These are phyloP conservation scores for Euproctis similis DNA, from an alignment of 2,888 invertebrate species.

Conservation along the genomic window DNA sequence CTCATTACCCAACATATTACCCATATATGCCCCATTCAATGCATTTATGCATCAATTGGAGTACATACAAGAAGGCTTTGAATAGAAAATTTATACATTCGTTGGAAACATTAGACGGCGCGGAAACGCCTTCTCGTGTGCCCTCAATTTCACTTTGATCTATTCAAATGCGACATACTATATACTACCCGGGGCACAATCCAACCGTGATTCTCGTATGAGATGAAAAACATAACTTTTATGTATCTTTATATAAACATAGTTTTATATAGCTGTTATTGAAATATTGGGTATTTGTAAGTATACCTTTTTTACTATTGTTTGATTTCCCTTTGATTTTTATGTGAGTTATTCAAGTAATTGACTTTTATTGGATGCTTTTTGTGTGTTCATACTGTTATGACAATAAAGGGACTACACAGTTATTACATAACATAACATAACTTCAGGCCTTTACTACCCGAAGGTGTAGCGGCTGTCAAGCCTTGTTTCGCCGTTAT, in stretches of 20 bases:
- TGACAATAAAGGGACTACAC: too few species aligned
- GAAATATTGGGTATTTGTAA: too few species aligned
- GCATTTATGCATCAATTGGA: constrained; percentile 19
- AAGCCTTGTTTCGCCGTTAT: too few species aligned
- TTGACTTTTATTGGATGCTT: too few species aligned
- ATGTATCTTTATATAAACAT: background rate
- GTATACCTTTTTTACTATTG: too few species aligned
- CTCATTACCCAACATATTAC: constrained; percentile 15
- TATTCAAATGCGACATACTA: constrained; percentile 31
- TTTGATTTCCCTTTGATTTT: too few species aligned
- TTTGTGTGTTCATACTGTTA: too few species aligned
- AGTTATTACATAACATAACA: too few species aligned
- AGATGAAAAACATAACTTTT: constrained; percentile 12
- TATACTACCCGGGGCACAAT: constrained; percentile 18
- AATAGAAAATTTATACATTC: constrained; percentile 31
- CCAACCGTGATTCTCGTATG: constrained; percentile 15
- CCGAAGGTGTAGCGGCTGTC: too few species aligned
- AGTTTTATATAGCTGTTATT: too few species aligned
- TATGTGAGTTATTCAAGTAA: too few species aligned
- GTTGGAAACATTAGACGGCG: constrained; percentile 32
- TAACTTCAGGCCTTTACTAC: too few species aligned
- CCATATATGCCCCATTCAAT: constrained; percentile 22
- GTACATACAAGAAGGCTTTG: constrained; percentile 19
- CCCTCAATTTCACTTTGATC: constrained; percentile 49
- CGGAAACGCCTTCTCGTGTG: constrained; percentile 35